phyloP scores from a whole-genome alignment of 2,113 vertebrate genomes.

The Elgaria multicarinata region DNA sequence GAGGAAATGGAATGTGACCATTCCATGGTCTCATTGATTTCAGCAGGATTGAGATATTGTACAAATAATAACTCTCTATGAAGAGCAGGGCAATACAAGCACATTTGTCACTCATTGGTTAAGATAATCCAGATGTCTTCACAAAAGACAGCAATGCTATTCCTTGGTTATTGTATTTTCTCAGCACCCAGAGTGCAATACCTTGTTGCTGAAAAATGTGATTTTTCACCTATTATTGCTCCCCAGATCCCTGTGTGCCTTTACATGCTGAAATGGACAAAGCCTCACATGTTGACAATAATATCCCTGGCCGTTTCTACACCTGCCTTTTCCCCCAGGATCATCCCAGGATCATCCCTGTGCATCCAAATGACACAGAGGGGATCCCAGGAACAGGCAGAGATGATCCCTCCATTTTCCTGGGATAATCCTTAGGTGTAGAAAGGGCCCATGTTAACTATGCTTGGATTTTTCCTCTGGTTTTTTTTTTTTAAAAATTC shows the following conservation, averaged over 20 bases:
- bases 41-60: not conserved
- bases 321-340: no score
- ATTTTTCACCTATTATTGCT: not conserved
- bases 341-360: no score
- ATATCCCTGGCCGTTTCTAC: no score
- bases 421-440: no score
- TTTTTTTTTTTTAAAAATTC: not conserved
- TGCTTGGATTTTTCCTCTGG: no score
- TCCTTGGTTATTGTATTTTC: not conserved
- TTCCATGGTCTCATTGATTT: not conserved
- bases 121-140: constrained; percentile 42
- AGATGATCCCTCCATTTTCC: no score
- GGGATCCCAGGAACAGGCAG: no score
- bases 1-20: constrained; percentile 14
- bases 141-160: constrained; percentile 27
- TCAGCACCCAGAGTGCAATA: not conserved
- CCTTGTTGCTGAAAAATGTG: not conserved
- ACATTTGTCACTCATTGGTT: not conserved
- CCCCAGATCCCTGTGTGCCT: not conserved
- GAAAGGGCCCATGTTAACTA: not conserved
- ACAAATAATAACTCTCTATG: not conserved
- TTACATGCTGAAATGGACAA: not conserved
- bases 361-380: no score
- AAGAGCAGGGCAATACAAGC: not conserved
- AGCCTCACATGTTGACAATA: not conserved